Base-by-base conservation (phyloP, 1,140 invertebrate genomes). In the Aphidius ervi region DNA sequence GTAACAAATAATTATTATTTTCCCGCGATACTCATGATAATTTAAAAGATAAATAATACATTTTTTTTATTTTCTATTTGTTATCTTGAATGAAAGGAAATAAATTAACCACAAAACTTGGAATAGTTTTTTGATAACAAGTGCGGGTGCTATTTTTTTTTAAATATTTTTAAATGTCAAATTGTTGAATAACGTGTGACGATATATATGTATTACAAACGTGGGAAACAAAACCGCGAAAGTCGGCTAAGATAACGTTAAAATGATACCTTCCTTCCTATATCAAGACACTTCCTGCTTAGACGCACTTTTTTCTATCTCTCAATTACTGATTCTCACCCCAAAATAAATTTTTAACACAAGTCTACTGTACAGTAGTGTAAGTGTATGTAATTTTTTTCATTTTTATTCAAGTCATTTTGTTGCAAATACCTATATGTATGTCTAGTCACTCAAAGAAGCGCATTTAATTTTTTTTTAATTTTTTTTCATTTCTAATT, bases 201-300 rank as follows among this genome's bases (percentile, higher is more conserved):
- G 46, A 31, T 41, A 62, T 48, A 55, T 42, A 52, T 55, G 46
- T 45, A 59, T 31, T 52, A n/a, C 40, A 61, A 48, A 70, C 64
- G 67, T 72, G 72, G 70, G 70, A 72, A 71, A 68, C 56, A 56
- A 65, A 70, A 67, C 58, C 63, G 63, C 60, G 60, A 62, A 62
- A 62, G 60, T 62, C 42, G 60, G 52, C 23, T 55, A 56, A 62
- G 64, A 47, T 61, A 59, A 62, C 63, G 61, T 52, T 58, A 52
- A 56, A 62, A 57, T 47, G 59, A 62, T 62, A 62, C 60, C 60
- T 62, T 62, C 47, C 60, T 63, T 62, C 61, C 60, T 59, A 59
- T 62, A 58, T 41, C 39, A 50, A 6, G 49, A n/a, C 56, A 39
- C 55, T 53, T 56, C 56, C 47, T 50, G 46, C 31, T 10, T 7